Base-by-base conservation (phyloP, 1,140 invertebrate genomes). In the Protaetia brevitarsis region DNA sequence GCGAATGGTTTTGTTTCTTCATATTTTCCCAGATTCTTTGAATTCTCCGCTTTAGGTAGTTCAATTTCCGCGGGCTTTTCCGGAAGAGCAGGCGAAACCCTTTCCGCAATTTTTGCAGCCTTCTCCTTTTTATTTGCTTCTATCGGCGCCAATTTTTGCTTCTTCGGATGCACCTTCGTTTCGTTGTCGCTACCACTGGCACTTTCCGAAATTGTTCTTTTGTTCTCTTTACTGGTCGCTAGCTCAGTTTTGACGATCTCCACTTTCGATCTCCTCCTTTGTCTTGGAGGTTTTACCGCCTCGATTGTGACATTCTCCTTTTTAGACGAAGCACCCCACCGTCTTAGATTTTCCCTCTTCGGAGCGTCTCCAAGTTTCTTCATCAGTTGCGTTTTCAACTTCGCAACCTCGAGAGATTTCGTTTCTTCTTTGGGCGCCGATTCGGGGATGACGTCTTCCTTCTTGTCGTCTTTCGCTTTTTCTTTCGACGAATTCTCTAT, bases 371-470 rank as follows among this genome's bases (percentile, higher is more conserved):
- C 45, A 23, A 68, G 45, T 57, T 67, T 70, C 8, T 60, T 58
- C 68, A 68, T 70, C 26, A 71, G 60, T 65, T 69, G 67, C 19
- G 66, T 63, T 29, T 66, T 66, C 23, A 72, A 45, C 30, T 68
- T 66, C 3, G 68, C 57, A 58, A 70, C 63, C 57, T 66, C 65
- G 26, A 66, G 29, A n/a, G 57, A 31, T 21, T 30, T 59, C 2
- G 63, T 34, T 58, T 67, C 36, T 19, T 56, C 28, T 30, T 67
- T 64, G 8, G 64, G 62, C 13, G 60, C 34, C 27, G 60, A 26
- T 57, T 64, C 37, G 4, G 4, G n/a, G 5, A 7, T 37, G 26
- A 69, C 65, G 27, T 68, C 36, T 21, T 60, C 68, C n/a, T n/a
- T 66, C 23, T 64, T 59, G 36, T 70, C 30, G 11, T 29, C n/a